Conservation (phyloP, 2,888 invertebrate genomes). For the Pandemis cinnamomeana region DNA sequence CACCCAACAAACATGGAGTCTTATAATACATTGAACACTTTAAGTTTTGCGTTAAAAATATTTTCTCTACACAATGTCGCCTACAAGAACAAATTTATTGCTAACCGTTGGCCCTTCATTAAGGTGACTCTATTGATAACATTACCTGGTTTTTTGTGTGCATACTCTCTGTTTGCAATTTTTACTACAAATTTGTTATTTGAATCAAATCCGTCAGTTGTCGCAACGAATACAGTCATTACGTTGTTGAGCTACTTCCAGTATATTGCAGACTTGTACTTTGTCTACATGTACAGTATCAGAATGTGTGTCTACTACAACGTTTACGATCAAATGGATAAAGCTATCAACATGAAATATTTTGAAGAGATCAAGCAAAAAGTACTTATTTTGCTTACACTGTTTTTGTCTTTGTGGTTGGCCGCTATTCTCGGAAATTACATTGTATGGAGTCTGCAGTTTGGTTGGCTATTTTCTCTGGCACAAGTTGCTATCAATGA, state of each 20-base stretch:
- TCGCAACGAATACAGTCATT: not conserved
- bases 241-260: not conserved
- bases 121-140: not conserved
- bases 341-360: not conserved
- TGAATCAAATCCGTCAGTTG: not conserved
- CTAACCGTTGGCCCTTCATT: not conserved
- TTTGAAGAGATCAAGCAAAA: not conserved
- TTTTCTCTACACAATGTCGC: not conserved
- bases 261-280: not conserved
- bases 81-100: not conserved
- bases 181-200: not conserved
- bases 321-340: slow-evolving; percentile 5
- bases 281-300: not conserved
- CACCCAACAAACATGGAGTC: not conserved
- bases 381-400: not conserved
- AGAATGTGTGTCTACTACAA: not conserved
- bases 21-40: not conserved
- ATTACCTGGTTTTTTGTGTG: not conserved
- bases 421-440: not conserved
- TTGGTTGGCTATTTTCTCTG: not conserved
- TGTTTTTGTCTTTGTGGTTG: not conserved
- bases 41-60: not conserved
- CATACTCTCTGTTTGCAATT: not conserved
- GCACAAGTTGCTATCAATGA: not conserved
- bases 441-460: not conserved